Percentiles rank a stretch among this genome's conserved stretches.
phyloP scores from a whole-genome alignment of 1,140 invertebrate genomes.

The Brachystomella parvula region DNA sequence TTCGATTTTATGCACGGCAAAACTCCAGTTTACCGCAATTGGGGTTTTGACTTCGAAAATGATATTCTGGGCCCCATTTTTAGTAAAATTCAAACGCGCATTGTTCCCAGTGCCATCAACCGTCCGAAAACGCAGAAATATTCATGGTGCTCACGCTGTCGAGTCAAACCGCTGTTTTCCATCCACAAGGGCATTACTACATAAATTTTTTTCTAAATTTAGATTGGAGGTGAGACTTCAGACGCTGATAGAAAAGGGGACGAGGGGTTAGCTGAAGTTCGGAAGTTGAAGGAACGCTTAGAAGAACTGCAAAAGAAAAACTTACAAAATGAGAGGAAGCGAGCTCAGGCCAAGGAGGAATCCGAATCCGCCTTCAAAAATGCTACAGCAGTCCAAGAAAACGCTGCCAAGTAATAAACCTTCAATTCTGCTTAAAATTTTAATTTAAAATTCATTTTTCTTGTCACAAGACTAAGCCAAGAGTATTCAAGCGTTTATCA shows the following conservation, averaged over 20 bases:
- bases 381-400: slow-evolving; percentile 50
- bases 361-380: slow-evolving; percentile 49
- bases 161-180: too few relatives aligned
- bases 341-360: slow-evolving; percentile 52
- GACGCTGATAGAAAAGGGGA: slow-evolving; percentile 64
- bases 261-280: slow-evolving; percentile 60
- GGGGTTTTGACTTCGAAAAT: too few relatives aligned
- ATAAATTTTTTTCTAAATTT: slow-evolving; percentile 25
- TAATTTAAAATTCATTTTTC: background rate
- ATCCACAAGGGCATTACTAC: background rate
- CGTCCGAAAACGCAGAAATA: too few relatives aligned
- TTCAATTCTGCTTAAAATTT: background rate
- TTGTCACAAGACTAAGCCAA: slow-evolving; percentile 45
- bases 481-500: slow-evolving; percentile 54
- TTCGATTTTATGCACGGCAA: too few relatives aligned
- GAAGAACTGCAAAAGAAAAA: slow-evolving; percentile 65
- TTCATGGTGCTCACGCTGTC: too few relatives aligned
- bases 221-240: slow-evolving; percentile 61
- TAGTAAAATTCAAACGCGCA: too few relatives aligned
- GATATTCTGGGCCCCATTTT: too few relatives aligned
- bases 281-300: slow-evolving; percentile 56
- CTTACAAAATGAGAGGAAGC: slow-evolving; percentile 60
- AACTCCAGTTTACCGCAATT: too few relatives aligned
- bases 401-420: slow-evolving; percentile 41
- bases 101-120: too few relatives aligned